Percentiles rank a stretch among this genome's conserved stretches.
Evolutionary conservation across 1,140 invertebrate genomes (phyloP).

Genomic region (Bombus turneri): DNA sequence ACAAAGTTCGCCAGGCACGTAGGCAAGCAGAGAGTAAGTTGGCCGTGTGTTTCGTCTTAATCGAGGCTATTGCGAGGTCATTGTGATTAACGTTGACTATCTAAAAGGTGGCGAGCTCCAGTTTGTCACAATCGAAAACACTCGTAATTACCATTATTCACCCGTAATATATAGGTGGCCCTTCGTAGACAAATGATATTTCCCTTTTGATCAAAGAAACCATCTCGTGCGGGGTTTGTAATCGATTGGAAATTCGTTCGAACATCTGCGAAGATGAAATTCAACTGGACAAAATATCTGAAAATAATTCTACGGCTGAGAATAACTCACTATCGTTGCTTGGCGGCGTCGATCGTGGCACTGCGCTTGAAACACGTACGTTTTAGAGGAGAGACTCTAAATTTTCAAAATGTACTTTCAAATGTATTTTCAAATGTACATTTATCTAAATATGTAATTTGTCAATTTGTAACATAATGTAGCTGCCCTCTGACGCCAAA

Average conservation of each 20-base stretch:
- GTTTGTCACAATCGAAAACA: slow-evolving; percentile 2
- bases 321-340: no score
- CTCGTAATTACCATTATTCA: background rate
- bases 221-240: slow-evolving; percentile 4
- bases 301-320: no score
- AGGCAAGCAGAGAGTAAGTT: slow-evolving; percentile 20
- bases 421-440: no score
- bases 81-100: background rate
- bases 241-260: background rate
- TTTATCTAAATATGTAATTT: no score
- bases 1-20: background rate
- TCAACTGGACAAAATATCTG: no score
- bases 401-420: no score
- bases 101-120: background rate
- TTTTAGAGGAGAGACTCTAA: no score
- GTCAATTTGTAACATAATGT: no score
- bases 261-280: no score
- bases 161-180: background rate
- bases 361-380: no score
- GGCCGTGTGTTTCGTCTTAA: slow-evolving; percentile 36
- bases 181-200: background rate
- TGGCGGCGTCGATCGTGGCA: no score
- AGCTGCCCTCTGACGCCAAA: no score
- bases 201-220: background rate
- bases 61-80: slow-evolving; percentile 6